phyloP scores from a whole-genome alignment of 30 jellyfish, hydroid and myxozoan genomes.

The Chironex yamaguchii region DNA sequence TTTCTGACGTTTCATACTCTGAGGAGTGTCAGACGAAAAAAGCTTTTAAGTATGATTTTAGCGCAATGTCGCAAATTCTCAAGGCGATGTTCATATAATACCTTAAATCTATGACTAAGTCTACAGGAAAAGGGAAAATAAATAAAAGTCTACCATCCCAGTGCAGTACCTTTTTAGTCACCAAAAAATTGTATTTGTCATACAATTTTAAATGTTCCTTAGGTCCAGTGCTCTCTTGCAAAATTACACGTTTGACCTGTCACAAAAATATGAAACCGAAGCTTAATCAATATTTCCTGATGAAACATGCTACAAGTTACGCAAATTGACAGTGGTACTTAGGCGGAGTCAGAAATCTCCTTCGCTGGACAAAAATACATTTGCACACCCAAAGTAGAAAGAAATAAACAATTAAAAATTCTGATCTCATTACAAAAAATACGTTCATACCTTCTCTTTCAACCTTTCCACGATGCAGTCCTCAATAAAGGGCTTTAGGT shows the following conservation, averaged over 20 bases:
- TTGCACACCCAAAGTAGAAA: too few species aligned
- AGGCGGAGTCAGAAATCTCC: too few species aligned
- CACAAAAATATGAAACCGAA: not conserved
- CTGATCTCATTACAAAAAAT: not conserved
- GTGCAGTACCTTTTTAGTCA: slow-evolving; percentile 73
- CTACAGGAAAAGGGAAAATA: not conserved
- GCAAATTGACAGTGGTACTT: too few species aligned
- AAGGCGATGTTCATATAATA: too few species aligned
- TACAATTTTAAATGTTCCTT: slow-evolving; percentile 62
- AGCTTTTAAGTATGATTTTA: too few species aligned
- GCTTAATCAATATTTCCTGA: too few species aligned
- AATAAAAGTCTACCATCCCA: not conserved
- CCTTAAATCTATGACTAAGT: not conserved
- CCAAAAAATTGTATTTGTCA: slow-evolving; percentile 60
- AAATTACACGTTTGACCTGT: slow-evolving; percentile 55
- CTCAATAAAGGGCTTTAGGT: slow-evolving; percentile 77
- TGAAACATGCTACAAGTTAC: too few species aligned
- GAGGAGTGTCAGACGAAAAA: too few species aligned
- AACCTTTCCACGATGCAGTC: slow-evolving; percentile 65
- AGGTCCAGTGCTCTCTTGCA: slow-evolving; percentile 84
- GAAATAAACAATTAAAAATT: not conserved
- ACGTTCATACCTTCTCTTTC: slow-evolving; percentile 45
- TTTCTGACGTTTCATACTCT: too few species aligned
- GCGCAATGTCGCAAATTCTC: too few species aligned
- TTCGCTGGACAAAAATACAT: too few species aligned